Evolutionary conservation across 2,888 invertebrate species (phyloP), one percentile per base, ranked within the genome.

Genomic region (Ptychoptera contaminata): DNA sequence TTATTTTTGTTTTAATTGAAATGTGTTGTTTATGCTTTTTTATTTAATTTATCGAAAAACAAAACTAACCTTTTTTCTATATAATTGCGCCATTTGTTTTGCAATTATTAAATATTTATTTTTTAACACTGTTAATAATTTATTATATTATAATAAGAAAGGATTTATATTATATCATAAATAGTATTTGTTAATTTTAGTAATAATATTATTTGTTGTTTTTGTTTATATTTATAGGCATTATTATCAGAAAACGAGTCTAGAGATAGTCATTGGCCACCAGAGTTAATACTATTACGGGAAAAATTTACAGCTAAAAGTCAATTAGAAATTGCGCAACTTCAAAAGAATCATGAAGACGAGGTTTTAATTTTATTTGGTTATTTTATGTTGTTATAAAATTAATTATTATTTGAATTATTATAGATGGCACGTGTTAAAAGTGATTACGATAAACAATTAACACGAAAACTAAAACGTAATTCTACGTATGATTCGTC

Each of bases 241-340:
- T 65, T 84, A 55, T 69, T 82, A 51, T 70, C 73, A 8, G 78
- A 82, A 16, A 70, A 73, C 49, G 76, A 74, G 48, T 74, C 76
- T 44, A 78, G 78, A 57, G 74, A 79, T 60, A 76, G 79, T 45
- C 73, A 71, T 55, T 83, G 82, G 81, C 83, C 84, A 36, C 64
- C 75, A 48, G 84, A 85, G 65, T 68, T 85, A 51, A 69, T 82
- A 43, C 73, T 79, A 51, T 63, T 85, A 35, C 68, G 81, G 12
- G 79, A 82, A 63, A 78, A 76, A 65, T 79, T 85, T 50, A 76
- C 79, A 44, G 74, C 74, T 16, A 78, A 78, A 58, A 74, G 76
- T 55, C 73, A 74, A 58, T 60, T 67, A 48, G 70, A 77, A 59
- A 72, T 77, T 23, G 70, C 69, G 36, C 69, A 73, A 48, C 53